Base-by-base conservation (phyloP, 53 echinoderm and acorn worm genomes). In the Temnopleurus reevesii region DNA sequence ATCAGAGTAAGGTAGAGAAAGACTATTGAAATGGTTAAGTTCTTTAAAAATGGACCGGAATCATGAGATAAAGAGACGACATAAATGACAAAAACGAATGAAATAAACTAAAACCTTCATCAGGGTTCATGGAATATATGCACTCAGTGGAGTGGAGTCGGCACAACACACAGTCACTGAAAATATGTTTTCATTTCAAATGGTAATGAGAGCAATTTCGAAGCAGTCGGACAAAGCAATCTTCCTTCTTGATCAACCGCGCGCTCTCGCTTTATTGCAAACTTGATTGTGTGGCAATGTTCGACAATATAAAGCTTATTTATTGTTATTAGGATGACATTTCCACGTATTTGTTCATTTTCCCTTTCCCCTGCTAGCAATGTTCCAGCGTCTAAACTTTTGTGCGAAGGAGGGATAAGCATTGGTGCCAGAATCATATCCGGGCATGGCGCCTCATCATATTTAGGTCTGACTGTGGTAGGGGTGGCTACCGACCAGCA, bases 271-370 rank as follows among this genome's bases (percentile, higher is more conserved):
- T 71, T n/a, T 71, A 71, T 71, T 71, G 71, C 71, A 3, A 43
- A 71, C 19, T 71, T 71, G 71, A 71, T 71, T 71, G 71, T 71
- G 71, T 38, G 71, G 71, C 79, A 79, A 49, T 27, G 41, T 28
- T 49, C 27, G 28, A 51, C 49, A 79, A 71, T 49, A 51, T 79
- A 12, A 79, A 41, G 49, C 49, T 79, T 49, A 79, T 79, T 79
- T 79, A 79, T 79, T 79, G 79, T 47, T 79, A 79, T 79, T 79
- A 79, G 79, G 79, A 79, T 79, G 79, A 79, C 79, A 79, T 79
- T 79, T 79, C 46, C 79, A 79, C 30, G 47, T 47, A 79, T 79
- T 79, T 79, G 79, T 79, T 49, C 30, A 29, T 49, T 79, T 76
- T 79, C 30, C 28, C 79, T 29, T 76, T 43, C 46, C 17, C 13